phyloP scores from a whole-genome alignment of 2,113 vertebrate species.

The Lates calcarifer region DNA sequence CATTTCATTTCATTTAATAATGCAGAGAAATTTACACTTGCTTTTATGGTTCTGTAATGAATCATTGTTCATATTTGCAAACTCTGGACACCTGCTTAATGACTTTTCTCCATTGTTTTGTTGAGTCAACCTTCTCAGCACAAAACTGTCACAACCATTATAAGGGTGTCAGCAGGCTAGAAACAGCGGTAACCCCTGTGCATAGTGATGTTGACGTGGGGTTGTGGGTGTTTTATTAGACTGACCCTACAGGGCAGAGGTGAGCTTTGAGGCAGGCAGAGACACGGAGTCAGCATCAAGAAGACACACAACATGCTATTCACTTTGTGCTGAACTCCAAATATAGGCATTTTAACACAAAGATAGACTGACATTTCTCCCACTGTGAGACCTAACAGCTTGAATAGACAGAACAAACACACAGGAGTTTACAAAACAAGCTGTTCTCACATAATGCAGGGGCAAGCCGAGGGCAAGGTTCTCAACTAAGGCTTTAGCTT shows the following conservation, averaged over 20 bases:
- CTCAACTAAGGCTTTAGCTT: slow-evolving; percentile 40
- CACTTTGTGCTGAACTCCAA: slow-evolving; percentile 38
- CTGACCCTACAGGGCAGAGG: slow-evolving; percentile 60
- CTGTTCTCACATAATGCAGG: slow-evolving; percentile 51
- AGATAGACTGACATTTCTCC: slow-evolving; percentile 34
- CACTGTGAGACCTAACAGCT: slow-evolving; percentile 20
- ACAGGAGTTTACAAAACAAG: slow-evolving; percentile 55
- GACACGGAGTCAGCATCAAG: slow-evolving; percentile 59
- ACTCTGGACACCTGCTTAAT: background rate
- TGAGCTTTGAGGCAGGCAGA: slow-evolving; percentile 42
- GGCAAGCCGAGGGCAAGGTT: slow-evolving; percentile 47
- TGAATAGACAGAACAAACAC: slow-evolving; percentile 56
- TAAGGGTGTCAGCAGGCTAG: slow-evolving; percentile 25
- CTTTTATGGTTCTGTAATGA: background rate
- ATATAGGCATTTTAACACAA: slow-evolving; percentile 49
- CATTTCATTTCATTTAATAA: slow-evolving; percentile 1
- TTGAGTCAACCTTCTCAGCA: background rate
- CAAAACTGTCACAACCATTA: background rate
- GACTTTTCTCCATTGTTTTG: slow-evolving; percentile 20
- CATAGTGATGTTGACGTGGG: background rate
- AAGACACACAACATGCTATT: slow-evolving; percentile 17
- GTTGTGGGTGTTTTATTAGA: slow-evolving; percentile 34
- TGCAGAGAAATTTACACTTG: background rate
- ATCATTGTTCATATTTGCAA: background rate
- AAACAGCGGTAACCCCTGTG: background rate